Percentiles rank a stretch among this genome's conserved stretches.
Conservation (phyloP, 2,888 invertebrate genomes). For the Leptinotarsa juncta region DNA sequence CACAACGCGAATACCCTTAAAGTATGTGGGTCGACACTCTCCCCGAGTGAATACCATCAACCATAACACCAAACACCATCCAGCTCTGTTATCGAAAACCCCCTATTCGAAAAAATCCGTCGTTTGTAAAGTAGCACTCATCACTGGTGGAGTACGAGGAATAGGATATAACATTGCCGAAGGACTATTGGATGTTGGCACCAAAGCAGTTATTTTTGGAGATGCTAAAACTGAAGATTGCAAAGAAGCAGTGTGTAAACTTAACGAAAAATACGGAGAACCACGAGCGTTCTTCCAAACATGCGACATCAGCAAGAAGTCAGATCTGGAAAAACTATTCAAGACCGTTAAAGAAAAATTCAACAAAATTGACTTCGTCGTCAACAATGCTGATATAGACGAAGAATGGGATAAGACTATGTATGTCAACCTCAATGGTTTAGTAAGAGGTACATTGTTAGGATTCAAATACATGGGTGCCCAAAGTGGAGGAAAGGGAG, state of each 20-base stretch:
- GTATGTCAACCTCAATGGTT: slow-evolving; percentile 62
- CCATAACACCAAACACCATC: slow-evolving; percentile 7
- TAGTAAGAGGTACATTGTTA: slow-evolving; percentile 49
- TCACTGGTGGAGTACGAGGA: slow-evolving; percentile 77
- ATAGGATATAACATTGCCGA: slow-evolving; percentile 75
- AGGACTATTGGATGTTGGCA: slow-evolving; percentile 75
- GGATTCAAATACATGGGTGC: slow-evolving; percentile 68
- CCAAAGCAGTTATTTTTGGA: slow-evolving; percentile 61
- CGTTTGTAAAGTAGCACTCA: slow-evolving; percentile 72
- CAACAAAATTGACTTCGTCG: slow-evolving; percentile 63
- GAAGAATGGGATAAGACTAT: slow-evolving; percentile 57
- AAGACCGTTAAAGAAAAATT: slow-evolving; percentile 55
- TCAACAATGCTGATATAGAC: slow-evolving; percentile 67
- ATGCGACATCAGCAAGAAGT: slow-evolving; percentile 67
- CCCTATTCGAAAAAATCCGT: slow-evolving; percentile 18
- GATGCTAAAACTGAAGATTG: slow-evolving; percentile 63
- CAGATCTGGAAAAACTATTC: slow-evolving; percentile 56
- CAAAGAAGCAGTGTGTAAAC: slow-evolving; percentile 61
- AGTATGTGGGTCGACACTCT: background rate
- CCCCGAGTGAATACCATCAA: background rate
- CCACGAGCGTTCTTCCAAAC: slow-evolving; percentile 66
- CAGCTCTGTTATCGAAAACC: background rate
- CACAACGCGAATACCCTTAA: background rate
- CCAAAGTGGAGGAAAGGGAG: slow-evolving; percentile 70
- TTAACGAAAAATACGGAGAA: slow-evolving; percentile 64